Percentiles rank a stretch among this genome's conserved stretches.
Evolutionary conservation across 2,113 vertebrate species (phyloP).

Genomic region (Patagioenas fasciata): DNA sequence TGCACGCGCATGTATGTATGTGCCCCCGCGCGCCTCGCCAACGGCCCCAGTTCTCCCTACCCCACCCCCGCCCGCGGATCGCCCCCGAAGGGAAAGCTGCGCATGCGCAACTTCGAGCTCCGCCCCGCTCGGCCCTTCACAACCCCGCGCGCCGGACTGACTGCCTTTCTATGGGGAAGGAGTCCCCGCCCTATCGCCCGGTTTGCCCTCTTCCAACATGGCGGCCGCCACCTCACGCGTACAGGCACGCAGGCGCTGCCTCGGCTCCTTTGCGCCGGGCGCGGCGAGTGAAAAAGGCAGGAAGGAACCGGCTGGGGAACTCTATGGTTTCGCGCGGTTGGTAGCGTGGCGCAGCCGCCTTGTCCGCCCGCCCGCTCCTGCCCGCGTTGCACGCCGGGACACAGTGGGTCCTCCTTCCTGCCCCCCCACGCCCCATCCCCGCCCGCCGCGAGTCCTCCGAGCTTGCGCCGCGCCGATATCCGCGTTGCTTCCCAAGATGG

Average conservation of each 20-base stretch:
- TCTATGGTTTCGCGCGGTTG: not conserved
- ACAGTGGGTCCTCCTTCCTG: not conserved
- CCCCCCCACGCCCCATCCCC: not conserved
- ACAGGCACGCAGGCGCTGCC: not conserved
- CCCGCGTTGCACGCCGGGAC: constrained; percentile 69
- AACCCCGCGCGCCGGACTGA: not conserved
- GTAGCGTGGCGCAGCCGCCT: not conserved
- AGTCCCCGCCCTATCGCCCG: no score
- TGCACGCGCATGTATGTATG: no score
- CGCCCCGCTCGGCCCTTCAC: not conserved
- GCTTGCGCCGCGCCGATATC: constrained; percentile 58
- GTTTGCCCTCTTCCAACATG: not conserved
- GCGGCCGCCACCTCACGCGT: not conserved
- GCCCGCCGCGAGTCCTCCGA: constrained; percentile 53
- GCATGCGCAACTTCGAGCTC: accelerated
- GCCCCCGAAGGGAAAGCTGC: not conserved
- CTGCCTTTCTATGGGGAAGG: no score
- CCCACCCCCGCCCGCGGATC: accelerated
- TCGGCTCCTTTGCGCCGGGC: not conserved
- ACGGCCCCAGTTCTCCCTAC: accelerated
- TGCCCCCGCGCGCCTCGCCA: not conserved
- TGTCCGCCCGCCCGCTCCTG: not conserved
- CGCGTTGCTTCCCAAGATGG: constrained; percentile 72
- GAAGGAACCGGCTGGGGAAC: not conserved
- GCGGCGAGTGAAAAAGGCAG: not conserved